Base-by-base conservation (phyloP, 2,113 vertebrate genomes). In the Crypturellus undulatus region DNA sequence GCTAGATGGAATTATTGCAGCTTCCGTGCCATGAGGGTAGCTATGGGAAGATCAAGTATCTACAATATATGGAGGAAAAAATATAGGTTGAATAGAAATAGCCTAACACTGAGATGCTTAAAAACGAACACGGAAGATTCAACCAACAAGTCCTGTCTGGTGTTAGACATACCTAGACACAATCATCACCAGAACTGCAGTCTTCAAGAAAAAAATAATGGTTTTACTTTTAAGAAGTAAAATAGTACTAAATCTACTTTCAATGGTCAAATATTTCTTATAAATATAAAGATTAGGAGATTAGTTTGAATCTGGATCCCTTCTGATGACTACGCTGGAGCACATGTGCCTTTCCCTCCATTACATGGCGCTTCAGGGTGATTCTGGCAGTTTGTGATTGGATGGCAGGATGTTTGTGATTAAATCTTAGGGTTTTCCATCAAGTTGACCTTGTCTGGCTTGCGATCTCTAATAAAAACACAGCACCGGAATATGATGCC, bases 381-480 rank as follows among this genome's bases (percentile, higher is more conserved):
- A 6, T 20, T 71, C 83, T 60, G 47, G 21, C 17, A 26, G 18
- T n/a, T n/a, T n/a, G n/a, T n/a, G n/a, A n/a, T n/a, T n/a, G n/a
- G n/a, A n/a, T 60, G 47, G 21, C 17, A 26, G 18, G 47, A 32
- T 32, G 16, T 82, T 72, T 63, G 25, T 72, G 75, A 79, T 76
- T 54, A 69, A 90, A 84, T 38, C 40, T 32, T 76, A 72, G 36
- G 12, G 22, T 87, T 92, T 94, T 79, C 84, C 36, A 87, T 32
- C 49, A 84, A 82, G 59, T 54, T 73, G 84, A 76, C 92, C 89
- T 92, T 84, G 80, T 38, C 78, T 89, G 91, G 89, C 92, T 93
- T 93, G 45, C 58, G 91, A 87, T 40, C 16, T 6, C 49, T 79
- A 92, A 93, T 85, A 84, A 87, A 94, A 92, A 93, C 25, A 89